A percentile compares a stretch with the other conserved stretches of the same genome.
phyloP scores from a whole-genome alignment of 2,113 vertebrate genomes.

The Ceratotherium simum region DNA sequence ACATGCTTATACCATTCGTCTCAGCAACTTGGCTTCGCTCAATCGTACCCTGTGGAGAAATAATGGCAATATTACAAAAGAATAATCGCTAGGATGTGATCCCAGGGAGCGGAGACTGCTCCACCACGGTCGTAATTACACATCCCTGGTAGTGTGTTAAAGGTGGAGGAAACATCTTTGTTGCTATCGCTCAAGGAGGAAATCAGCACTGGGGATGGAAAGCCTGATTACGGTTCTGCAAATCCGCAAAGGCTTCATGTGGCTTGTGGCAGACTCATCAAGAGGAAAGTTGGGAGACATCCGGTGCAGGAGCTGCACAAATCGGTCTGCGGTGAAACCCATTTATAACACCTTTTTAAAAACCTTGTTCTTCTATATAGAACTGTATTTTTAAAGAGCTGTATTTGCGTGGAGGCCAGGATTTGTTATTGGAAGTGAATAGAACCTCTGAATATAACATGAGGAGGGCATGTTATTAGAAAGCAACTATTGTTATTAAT shows the following conservation, averaged over 20 bases:
- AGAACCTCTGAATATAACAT: background rate
- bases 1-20: slow-evolving; percentile 58
- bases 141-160: background rate
- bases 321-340: background rate
- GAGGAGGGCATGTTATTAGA: background rate
- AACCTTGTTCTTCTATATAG: background rate
- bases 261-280: background rate
- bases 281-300: background rate
- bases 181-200: slow-evolving; percentile 11
- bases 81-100: background rate
- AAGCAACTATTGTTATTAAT: background rate
- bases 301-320: background rate
- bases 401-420: background rate
- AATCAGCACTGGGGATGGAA: background rate
- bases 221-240: background rate
- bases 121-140: background rate
- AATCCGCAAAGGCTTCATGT: background rate
- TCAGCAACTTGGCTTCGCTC: slow-evolving; percentile 69
- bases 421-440: background rate
- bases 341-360: background rate
- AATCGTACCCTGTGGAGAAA: slow-evolving; percentile 63
- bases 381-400: slow-evolving; percentile 20
- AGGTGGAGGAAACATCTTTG: background rate
- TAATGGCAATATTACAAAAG: slow-evolving; percentile 17
- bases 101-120: slow-evolving; percentile 22